Evolutionary conservation across 2,113 vertebrate genomes (phyloP), one percentile per base, ranked within the genome.

Genomic region (Nothocercus julius): DNA sequence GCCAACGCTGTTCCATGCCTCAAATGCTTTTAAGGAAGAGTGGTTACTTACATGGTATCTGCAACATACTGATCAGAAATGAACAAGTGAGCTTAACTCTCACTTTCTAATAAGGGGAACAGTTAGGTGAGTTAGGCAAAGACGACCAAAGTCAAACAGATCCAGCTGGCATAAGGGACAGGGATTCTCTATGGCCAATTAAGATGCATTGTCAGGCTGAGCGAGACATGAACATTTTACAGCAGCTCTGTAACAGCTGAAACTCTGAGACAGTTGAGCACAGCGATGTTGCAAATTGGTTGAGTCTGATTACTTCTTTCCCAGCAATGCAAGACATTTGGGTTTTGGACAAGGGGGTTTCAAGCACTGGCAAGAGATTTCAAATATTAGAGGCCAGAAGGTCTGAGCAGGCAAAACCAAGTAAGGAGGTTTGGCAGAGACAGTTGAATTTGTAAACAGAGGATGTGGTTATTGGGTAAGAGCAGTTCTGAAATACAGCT

Each of bases 401-500:
- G 53, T 72, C 74, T 76, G 54, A 93, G 53, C 5, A 11, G 24
- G 62, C 36, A 89, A 62, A 20, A 13, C 9, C 51, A 83, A 90
- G 13, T 5, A 66, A 68, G 30, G 24, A 91, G 12, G 40, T 84
- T 80, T 78, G 72, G n/a, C 36, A 84, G 69, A 82, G 81, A 7
- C 42, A 36, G 66, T 25, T 75, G 84, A 3, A 0, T 79, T 49
- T 89, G 77, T 89, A 93, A 95, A 95, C 86, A 95, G 69, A 73
- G 92, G 92, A 92, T 92, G 92, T 89, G 88, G 94, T 89, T 96
- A 93, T 74, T 85, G 70, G 58, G 78, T 38, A 94, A 96, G 58
- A 85, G 67, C 74, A 63, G 44, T 58, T 84, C 49, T 90, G 58
- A 93, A 95, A 85, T 73, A 84, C 44, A 84, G 49, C 30, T 58